A percentile compares a stretch with the other conserved stretches of the same genome.
Conservation (phyloP, 2,797 vertebrate species). For the Cossypha heuglini region DNA sequence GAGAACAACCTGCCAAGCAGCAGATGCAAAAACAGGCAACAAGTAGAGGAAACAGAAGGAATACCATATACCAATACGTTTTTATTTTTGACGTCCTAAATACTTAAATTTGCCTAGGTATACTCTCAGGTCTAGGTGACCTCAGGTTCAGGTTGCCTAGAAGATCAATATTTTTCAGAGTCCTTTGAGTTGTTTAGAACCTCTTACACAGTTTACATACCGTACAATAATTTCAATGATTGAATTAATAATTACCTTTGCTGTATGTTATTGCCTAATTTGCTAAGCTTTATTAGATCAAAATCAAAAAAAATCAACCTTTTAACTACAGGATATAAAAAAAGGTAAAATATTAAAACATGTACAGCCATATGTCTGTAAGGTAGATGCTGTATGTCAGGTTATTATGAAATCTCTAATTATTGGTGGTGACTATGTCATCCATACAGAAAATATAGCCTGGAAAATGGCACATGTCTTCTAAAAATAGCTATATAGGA, state of each 20-base stretch:
- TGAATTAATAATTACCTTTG: background rate
- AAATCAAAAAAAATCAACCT: rapidly evolving
- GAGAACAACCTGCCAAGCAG: background rate
- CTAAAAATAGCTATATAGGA: background rate
- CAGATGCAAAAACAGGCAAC: background rate
- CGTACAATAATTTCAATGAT: rapidly evolving
- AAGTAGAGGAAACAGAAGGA: background rate
- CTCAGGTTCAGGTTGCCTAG: background rate
- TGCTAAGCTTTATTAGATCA: background rate
- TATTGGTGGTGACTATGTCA: background rate
- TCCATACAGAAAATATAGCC: background rate
- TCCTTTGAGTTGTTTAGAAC: background rate
- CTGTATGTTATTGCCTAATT: background rate
- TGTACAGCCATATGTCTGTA: background rate
- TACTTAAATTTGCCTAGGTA: background rate
- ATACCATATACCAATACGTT: rapidly evolving
- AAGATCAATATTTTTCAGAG: background rate
- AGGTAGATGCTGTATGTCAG: background rate
- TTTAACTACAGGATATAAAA: background rate
- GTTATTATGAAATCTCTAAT: background rate
- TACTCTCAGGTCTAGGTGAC: background rate
- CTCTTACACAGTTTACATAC: background rate
- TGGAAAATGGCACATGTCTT: background rate
- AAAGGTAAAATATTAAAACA: background rate
- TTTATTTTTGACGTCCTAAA: background rate